phyloP scores from a whole-genome alignment of 2,113 vertebrate genomes.

The Microtus montanus region DNA sequence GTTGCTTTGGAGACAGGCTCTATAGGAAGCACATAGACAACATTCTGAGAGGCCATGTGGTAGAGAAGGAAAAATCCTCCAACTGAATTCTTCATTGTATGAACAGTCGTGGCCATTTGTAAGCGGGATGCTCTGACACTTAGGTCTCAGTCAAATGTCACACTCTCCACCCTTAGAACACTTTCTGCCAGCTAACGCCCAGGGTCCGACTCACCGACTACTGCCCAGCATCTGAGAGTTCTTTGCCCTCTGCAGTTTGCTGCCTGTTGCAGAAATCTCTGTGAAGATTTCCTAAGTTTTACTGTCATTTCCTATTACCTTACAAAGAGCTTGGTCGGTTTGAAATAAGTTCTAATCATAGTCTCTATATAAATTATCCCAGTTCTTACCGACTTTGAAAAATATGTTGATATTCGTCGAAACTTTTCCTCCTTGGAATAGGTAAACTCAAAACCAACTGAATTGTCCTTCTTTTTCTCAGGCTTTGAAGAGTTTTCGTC shows the following conservation, averaged over 20 bases:
- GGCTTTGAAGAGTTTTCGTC: background rate
- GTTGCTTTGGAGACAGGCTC: background rate
- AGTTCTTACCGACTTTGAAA: constrained; percentile 83
- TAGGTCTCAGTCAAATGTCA: background rate
- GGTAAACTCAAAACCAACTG: background rate
- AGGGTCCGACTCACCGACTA: background rate
- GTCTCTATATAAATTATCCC: background rate
- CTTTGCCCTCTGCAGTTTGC: background rate
- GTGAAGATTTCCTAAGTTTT: background rate
- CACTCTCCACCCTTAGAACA: background rate
- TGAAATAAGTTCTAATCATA: background rate
- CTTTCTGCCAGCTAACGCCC: background rate
- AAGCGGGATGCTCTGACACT: background rate
- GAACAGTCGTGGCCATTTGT: background rate
- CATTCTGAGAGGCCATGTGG: background rate
- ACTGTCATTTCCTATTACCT: background rate
- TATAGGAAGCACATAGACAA: background rate
- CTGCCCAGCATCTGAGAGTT: background rate
- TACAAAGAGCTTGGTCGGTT: background rate
- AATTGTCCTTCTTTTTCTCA: background rate
- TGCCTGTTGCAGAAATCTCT: background rate
- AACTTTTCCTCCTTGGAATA: constrained; percentile 73
- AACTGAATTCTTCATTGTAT: background rate
- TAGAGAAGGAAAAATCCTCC: background rate
- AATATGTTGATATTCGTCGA: constrained; percentile 61